Conservation (phyloP, 2,888 invertebrate genomes). For the Drosophila colorata region DNA sequence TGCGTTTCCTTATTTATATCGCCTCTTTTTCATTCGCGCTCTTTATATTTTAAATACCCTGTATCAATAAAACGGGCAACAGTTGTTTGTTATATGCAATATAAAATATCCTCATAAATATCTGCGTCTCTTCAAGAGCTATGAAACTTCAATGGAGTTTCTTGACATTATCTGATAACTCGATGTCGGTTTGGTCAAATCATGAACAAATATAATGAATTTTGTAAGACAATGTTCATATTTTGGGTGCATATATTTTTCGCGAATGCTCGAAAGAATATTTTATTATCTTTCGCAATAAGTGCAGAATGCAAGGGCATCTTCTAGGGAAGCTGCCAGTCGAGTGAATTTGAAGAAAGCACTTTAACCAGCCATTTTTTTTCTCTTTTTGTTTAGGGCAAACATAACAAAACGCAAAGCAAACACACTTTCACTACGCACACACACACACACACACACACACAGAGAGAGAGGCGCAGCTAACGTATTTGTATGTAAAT, state of each 20-base stretch:
- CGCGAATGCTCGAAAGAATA: no score
- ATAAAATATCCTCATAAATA: no score
- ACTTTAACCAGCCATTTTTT: background rate
- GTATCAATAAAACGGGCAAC: background rate
- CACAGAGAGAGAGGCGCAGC: slow-evolving; percentile 7
- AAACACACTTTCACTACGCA: slow-evolving; percentile 58
- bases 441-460: slow-evolving; percentile 21
- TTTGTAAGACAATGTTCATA: no score
- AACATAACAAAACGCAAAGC: slow-evolving; percentile 72
- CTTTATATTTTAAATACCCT: slow-evolving; percentile 14
- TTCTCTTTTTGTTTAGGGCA: slow-evolving; percentile 56
- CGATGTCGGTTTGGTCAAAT: no score
- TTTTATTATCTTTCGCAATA: no score
- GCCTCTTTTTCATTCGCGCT: slow-evolving; percentile 12
- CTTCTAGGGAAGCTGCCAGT: slow-evolving; percentile 10
- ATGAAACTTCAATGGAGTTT: no score
- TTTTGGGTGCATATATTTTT: no score
- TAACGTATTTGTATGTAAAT: slow-evolving; percentile 71
- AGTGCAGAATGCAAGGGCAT: no score
- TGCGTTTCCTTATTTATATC: slow-evolving; percentile 35
- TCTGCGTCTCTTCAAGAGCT: no score
- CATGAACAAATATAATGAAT: no score
- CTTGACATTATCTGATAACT: no score
- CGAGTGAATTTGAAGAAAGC: background rate
- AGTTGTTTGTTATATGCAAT: no score